Percentiles rank a stretch among this genome's conserved stretches.
Conservation (phyloP, 1,140 invertebrate genomes). For the Caerostris extrusa region DNA sequence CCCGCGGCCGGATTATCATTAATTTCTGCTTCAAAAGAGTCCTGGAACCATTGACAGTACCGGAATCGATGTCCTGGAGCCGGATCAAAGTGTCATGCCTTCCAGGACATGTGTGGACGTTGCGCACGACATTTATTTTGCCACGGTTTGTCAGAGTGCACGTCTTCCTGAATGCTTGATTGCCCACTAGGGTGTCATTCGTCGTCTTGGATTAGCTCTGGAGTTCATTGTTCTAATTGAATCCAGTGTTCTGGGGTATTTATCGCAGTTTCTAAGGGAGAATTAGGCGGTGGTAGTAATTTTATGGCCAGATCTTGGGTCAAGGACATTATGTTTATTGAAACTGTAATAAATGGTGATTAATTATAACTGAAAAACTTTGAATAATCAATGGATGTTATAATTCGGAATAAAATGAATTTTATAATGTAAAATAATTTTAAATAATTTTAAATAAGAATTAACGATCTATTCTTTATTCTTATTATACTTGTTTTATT, state of each 20-base stretch:
- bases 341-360: too few species aligned
- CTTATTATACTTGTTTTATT: too few species aligned
- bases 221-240: conserved; percentile 20
- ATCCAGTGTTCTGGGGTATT: neutral
- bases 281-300: neutral
- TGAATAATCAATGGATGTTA: too few species aligned
- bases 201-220: neutral
- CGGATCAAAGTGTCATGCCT: conserved; percentile 14
- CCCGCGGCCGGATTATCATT: neutral
- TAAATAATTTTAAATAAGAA: too few species aligned
- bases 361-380: too few species aligned
- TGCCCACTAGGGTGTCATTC: neutral
- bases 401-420: too few species aligned
- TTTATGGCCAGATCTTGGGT: neutral
- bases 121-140: conserved; percentile 45
- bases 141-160: neutral
- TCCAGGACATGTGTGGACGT: neutral
- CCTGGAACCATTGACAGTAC: neutral
- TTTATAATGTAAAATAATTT: too few species aligned
- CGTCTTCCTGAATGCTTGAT: neutral
- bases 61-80: neutral
- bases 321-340: neutral
- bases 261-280: neutral
- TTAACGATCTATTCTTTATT: too few species aligned
- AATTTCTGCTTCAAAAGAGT: neutral